Conservation (phyloP, 2,888 invertebrate genomes). For the Lithodes maja region DNA sequence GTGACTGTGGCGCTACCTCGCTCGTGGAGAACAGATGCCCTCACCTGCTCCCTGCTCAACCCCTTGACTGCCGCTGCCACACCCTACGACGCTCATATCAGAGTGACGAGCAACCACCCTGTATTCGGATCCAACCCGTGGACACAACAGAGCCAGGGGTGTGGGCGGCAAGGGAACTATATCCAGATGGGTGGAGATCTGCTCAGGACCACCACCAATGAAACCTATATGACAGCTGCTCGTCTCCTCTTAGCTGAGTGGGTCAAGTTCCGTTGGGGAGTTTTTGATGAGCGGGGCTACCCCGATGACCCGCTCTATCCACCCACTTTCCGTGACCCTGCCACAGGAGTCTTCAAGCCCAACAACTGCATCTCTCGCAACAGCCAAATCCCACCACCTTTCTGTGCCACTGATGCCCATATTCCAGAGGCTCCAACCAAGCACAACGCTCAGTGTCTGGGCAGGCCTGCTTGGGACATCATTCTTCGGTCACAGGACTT, state of each 20-base stretch:
- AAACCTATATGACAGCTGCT: slow-evolving; percentile 72
- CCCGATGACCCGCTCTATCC: slow-evolving; percentile 79
- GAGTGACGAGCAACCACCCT: slow-evolving; percentile 74
- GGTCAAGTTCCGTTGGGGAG: slow-evolving; percentile 82
- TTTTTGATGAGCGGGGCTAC: slow-evolving; percentile 82
- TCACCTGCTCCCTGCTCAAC: slow-evolving; percentile 65
- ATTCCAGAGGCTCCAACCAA: slow-evolving; percentile 72
- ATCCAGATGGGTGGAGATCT: slow-evolving; percentile 76
- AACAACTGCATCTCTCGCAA: slow-evolving; percentile 56
- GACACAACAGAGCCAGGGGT: slow-evolving; percentile 80
- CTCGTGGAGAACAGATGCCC: slow-evolving; percentile 76
- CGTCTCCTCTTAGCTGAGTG: slow-evolving; percentile 79
- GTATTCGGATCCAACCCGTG: slow-evolving; percentile 78
- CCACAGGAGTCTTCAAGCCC: slow-evolving; percentile 41
- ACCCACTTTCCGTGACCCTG: slow-evolving; percentile 75
- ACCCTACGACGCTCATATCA: slow-evolving; percentile 57
- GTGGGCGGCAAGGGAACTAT: slow-evolving; percentile 79
- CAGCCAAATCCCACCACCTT: slow-evolving; percentile 72
- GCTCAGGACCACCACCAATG: slow-evolving; percentile 71
- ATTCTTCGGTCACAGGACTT: slow-evolving; percentile 73
- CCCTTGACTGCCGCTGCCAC: slow-evolving; percentile 61
- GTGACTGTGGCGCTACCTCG: slow-evolving; percentile 80
- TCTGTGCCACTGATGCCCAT: slow-evolving; percentile 79
- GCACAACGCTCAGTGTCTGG: slow-evolving; percentile 74
- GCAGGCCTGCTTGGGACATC: slow-evolving; percentile 74